Evolutionary conservation across 2,888 invertebrate genomes (phyloP).

Genomic region (Drosophila setosimentum): DNA sequence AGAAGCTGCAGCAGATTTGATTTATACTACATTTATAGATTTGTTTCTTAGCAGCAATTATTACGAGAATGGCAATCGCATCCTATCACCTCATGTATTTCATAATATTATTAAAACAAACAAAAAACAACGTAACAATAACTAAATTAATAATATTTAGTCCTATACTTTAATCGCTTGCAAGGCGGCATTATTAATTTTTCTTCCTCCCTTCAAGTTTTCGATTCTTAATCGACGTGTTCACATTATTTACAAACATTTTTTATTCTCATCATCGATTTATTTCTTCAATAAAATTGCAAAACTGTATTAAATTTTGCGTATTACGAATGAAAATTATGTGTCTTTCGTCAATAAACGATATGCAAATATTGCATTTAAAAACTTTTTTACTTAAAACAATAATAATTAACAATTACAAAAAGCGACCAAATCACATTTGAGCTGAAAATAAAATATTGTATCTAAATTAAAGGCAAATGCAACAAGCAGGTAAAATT

Average conservation of each 20-base stretch:
- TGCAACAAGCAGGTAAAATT: slow-evolving; percentile 35
- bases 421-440: slow-evolving; percentile 52
- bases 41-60: slow-evolving; percentile 36
- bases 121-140: slow-evolving; percentile 55
- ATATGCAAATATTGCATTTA: slow-evolving; percentile 42
- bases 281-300: slow-evolving; percentile 57
- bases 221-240: slow-evolving; percentile 35
- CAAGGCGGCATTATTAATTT: slow-evolving; percentile 26
- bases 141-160: slow-evolving; percentile 57
- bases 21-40: slow-evolving; percentile 2
- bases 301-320: slow-evolving; percentile 68
- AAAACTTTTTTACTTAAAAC: slow-evolving; percentile 22
- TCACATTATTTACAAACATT: slow-evolving; percentile 39
- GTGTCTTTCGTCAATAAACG: slow-evolving; percentile 54
- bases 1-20: slow-evolving; percentile 13
- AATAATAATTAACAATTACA: slow-evolving; percentile 15
- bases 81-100: slow-evolving; percentile 64
- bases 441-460: slow-evolving; percentile 47
- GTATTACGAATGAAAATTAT: slow-evolving; percentile 51
- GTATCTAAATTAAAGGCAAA: slow-evolving; percentile 12
- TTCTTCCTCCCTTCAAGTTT: slow-evolving; percentile 8
- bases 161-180: slow-evolving; percentile 42
- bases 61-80: slow-evolving; percentile 32
- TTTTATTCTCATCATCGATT: slow-evolving; percentile 29
- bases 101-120: slow-evolving; percentile 37